phyloP scores from a whole-genome alignment of 2,113 vertebrate genomes.

The Dissostichus mawsoni region DNA sequence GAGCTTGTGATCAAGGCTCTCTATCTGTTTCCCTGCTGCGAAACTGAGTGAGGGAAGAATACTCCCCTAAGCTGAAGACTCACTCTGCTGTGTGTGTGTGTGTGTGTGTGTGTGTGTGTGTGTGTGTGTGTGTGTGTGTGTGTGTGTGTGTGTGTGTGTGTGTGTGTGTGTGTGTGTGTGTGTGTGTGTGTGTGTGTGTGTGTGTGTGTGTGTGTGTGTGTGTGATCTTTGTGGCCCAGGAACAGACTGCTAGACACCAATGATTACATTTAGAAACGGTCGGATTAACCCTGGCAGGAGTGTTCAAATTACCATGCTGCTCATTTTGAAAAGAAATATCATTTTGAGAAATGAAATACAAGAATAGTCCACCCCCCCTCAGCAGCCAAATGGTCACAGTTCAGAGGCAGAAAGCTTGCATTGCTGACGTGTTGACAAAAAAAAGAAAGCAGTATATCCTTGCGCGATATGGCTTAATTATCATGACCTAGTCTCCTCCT shows the following conservation, averaged over 20 bases:
- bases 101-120: background rate
- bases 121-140: conserved; percentile 6
- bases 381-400: conserved; percentile 44
- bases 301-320: conserved; percentile 46
- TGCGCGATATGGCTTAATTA: conserved; percentile 61
- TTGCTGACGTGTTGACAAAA: conserved; percentile 33
- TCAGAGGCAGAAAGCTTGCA: conserved; percentile 32
- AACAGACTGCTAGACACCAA: conserved; percentile 19
- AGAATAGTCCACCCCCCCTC: conserved; percentile 11
- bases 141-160: background rate
- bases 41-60: conserved; percentile 40
- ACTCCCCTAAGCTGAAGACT: conserved; percentile 23
- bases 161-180: too few species aligned
- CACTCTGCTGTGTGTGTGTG: background rate
- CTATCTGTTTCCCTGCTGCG: conserved; percentile 35
- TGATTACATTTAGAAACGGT: conserved; percentile 57
- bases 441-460: conserved; percentile 47
- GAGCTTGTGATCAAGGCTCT: conserved; percentile 26
- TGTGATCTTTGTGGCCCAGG: conserved; percentile 4
- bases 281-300: conserved; percentile 41
- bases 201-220: too few species aligned
- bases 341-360: conserved; percentile 40
- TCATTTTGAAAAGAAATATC: conserved; percentile 36
- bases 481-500: conserved; percentile 61
- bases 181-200: too few species aligned